These are phyloP conservation scores for Drosophila rubida DNA, from an alignment of 2,888 invertebrate genomes.

Conservation along the genomic window DNA sequence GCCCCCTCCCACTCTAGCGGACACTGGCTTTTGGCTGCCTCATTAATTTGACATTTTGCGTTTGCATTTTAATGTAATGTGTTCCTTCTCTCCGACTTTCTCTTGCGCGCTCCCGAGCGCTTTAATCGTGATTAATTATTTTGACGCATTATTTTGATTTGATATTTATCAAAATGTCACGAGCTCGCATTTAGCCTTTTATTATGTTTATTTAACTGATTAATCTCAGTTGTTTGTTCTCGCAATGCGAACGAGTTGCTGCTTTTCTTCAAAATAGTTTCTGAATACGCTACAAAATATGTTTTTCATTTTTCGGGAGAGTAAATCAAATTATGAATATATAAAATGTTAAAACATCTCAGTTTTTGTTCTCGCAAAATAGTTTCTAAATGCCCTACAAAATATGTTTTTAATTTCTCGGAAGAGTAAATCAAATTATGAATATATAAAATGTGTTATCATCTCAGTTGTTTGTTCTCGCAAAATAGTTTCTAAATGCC, in stretches of 20 bases:
- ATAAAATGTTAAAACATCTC: too few relatives aligned
- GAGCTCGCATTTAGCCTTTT: constrained; percentile 70
- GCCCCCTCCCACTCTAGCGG: constrained; percentile 1
- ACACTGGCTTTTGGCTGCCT: constrained; percentile 11
- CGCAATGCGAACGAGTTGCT: background rate
- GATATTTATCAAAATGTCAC: constrained; percentile 81
- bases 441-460: too few relatives aligned
- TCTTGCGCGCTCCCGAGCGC: background rate
- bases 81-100: constrained; percentile 7
- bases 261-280: background rate
- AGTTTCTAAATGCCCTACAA: too few relatives aligned
- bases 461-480: too few relatives aligned
- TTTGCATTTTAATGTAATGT: constrained; percentile 41
- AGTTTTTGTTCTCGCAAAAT: too few relatives aligned
- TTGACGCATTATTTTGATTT: constrained; percentile 80
- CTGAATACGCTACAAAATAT: background rate
- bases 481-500: too few relatives aligned
- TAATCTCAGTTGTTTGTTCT: constrained; percentile 47
- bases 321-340: too few relatives aligned
- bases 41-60: constrained; percentile 57
- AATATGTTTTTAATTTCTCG: too few relatives aligned
- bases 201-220: constrained; percentile 77
- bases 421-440: too few relatives aligned
- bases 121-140: constrained; percentile 79
- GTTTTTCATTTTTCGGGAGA: background rate